Evolutionary conservation across 2,888 invertebrate genomes (phyloP).

Genomic region (Cerceris ruficornis): DNA sequence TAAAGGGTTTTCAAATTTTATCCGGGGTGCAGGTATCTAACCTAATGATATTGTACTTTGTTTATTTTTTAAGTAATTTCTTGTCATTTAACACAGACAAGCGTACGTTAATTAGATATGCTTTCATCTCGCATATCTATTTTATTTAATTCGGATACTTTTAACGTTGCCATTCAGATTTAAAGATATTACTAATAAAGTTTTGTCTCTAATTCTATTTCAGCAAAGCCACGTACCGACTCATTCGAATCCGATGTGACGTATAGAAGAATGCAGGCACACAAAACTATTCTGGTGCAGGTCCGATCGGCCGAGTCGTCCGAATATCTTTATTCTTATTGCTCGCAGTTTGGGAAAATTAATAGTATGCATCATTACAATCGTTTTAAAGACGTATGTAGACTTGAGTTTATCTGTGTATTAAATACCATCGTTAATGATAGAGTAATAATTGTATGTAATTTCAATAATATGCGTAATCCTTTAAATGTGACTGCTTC

Average conservation of each 20-base stretch:
- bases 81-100: too few relatives aligned
- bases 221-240: neutral
- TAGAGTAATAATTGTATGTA: neutral
- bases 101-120: too few relatives aligned
- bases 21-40: too few relatives aligned
- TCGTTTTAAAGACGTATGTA: slow-evolving; percentile 78
- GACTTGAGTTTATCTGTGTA: neutral
- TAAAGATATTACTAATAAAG: too few relatives aligned
- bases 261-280: slow-evolving; percentile 86
- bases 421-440: neutral
- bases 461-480: slow-evolving; percentile 19
- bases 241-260: neutral
- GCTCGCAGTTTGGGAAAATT: slow-evolving; percentile 86
- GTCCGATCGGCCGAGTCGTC: slow-evolving; percentile 88
- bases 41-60: too few relatives aligned
- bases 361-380: slow-evolving; percentile 87
- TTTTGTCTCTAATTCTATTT: neutral
- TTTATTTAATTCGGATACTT: too few relatives aligned
- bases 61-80: too few relatives aligned
- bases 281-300: slow-evolving; percentile 88
- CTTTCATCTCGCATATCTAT: too few relatives aligned
- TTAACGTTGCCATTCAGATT: too few relatives aligned
- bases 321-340: slow-evolving; percentile 87
- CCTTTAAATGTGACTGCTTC: slow-evolving; percentile 1
- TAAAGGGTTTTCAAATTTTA: neutral